phyloP scores from a whole-genome alignment of 2,797 vertebrate species.

The Oreonectes daqikongensis region DNA sequence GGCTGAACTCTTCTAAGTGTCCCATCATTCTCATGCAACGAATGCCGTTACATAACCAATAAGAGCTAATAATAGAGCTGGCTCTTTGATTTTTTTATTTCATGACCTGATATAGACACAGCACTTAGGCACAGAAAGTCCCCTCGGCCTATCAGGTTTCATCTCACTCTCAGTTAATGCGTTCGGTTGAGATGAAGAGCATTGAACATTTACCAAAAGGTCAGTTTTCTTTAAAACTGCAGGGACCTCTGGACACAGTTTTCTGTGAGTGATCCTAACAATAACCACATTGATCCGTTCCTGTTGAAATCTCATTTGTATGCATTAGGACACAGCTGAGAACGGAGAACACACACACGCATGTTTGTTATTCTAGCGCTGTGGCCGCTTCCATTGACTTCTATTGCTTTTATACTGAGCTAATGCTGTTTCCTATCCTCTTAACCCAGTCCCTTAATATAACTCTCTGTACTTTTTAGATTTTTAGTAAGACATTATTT shows the following conservation, averaged over 20 bases:
- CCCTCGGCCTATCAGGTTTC: slow-evolving; percentile 25
- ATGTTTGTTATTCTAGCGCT: neutral
- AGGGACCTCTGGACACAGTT: slow-evolving; percentile 22
- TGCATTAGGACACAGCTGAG: slow-evolving; percentile 12
- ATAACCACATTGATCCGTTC: slow-evolving; percentile 18
- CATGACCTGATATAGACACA: slow-evolving; percentile 40
- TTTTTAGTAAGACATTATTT: neutral
- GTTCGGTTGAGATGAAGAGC: neutral
- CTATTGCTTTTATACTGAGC: neutral
- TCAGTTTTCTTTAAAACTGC: slow-evolving; percentile 16
- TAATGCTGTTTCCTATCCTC: neutral
- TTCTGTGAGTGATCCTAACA: slow-evolving; percentile 27
- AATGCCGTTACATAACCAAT: slow-evolving; percentile 35
- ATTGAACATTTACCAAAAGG: neutral
- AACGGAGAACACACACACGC: neutral
- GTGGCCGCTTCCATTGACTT: neutral
- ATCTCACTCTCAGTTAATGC: slow-evolving; percentile 4
- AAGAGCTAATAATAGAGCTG: slow-evolving; percentile 47
- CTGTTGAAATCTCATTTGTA: slow-evolving; percentile 14
- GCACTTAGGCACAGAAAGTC: slow-evolving; percentile 10
- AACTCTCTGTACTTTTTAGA: neutral
- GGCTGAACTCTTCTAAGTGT: slow-evolving; percentile 23
- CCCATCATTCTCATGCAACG: slow-evolving; percentile 34
- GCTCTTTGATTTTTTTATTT: slow-evolving; percentile 25
- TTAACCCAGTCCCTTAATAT: neutral